Evolutionary conservation across 2,888 invertebrate genomes (phyloP), one percentile per base, ranked within the genome.

Genomic region (Conops quadrifasciatus): DNA sequence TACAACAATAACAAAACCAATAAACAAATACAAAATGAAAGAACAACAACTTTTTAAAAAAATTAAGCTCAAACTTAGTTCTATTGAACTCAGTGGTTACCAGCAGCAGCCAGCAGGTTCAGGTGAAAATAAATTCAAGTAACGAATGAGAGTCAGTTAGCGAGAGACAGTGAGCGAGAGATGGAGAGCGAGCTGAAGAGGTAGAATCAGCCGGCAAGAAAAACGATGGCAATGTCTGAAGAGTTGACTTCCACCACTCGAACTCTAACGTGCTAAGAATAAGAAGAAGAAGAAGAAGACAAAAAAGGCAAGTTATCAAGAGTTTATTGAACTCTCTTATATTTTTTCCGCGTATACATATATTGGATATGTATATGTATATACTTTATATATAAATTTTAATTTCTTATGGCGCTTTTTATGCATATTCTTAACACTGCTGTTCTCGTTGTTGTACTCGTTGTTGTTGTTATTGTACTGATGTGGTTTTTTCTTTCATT

Each of bases 271-370:
- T 2, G 9, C 24, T 5, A 21, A 53, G 24, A 7, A 19, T 24
- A 53, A 21, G 19, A 53, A 19, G 53, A 53, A 21, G 19, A 5
- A 13, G 19, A 49, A 49, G n/a, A 49, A n/a, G 53, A 53, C 1
- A 21, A 53, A 53, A 9, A 19, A 53, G 19, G 19, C 19, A 53
- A 13, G 45, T 45, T 69, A 62, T 56, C 67, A 74, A 81, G 78
- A 79, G 81, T 82, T 81, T 81, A 81, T 81, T 81, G 82, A 81
- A 81, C 81, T 82, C 79, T 75, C 78, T 77, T 70, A n/a, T 64
- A 26, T 51, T 28, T 49, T 43, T 66, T n/a, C 51, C 53, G 68
- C 70, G 59, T 67, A 70, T 66, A 36, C 53, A 2, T 53, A 53
- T 59, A 53, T 66, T 45, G n/a, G n/a, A n/a, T 51, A 28, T 71